phyloP scores from a whole-genome alignment of 2,888 invertebrate genomes.

The Trissolcus japonicus region DNA sequence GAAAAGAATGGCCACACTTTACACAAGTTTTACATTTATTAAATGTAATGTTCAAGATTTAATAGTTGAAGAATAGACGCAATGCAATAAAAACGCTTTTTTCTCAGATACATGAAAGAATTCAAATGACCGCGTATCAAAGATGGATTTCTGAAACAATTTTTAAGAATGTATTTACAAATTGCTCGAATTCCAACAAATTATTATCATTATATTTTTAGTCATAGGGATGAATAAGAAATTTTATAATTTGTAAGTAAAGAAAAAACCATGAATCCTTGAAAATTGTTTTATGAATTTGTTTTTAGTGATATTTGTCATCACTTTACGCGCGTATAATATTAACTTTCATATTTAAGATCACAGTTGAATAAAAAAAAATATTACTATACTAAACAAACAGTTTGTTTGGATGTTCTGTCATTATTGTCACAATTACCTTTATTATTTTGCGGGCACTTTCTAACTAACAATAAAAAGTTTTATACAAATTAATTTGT shows the following conservation, averaged over 20 bases:
- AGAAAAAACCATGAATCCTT: too few relatives aligned
- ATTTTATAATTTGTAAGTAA: too few relatives aligned
- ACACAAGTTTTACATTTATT: constrained; percentile 55
- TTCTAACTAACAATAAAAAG: background rate
- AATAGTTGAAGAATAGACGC: constrained; percentile 41
- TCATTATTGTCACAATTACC: constrained; percentile 15
- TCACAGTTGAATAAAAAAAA: constrained; percentile 51
- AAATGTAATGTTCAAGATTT: constrained; percentile 33
- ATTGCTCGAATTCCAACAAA: background rate
- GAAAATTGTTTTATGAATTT: constrained; percentile 6
- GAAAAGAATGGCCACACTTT: constrained; percentile 42
- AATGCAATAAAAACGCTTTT: constrained; percentile 48
- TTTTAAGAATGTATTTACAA: background rate
- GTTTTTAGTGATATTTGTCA: constrained; percentile 21
- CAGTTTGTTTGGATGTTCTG: constrained; percentile 7
- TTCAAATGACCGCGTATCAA: constrained; percentile 5
- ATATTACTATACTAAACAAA: constrained; percentile 42
- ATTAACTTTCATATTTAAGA: constrained; percentile 34
- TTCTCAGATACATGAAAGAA: constrained; percentile 23
- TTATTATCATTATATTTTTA: too few relatives aligned
- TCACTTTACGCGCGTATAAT: constrained; percentile 25
- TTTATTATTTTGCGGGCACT: constrained; percentile 6
- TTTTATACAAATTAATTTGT: background rate
- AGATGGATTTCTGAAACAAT: too few relatives aligned
- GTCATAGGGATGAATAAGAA: too few relatives aligned